Evolutionary conservation across 2,888 invertebrate species (phyloP).

Genomic region (Nineta flava): DNA sequence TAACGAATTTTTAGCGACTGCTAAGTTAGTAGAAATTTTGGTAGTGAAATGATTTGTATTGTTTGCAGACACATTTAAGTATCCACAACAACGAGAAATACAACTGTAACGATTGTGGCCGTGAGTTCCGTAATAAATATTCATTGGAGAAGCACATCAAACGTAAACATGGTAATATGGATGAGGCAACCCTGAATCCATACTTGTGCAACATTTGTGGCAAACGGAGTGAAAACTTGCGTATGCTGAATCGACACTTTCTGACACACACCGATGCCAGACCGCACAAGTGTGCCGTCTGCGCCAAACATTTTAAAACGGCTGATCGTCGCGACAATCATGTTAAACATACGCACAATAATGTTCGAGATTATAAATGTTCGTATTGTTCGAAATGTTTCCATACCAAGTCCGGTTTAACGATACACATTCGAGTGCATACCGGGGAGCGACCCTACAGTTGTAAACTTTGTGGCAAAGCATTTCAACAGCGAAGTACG

Average conservation of each 20-base stretch:
- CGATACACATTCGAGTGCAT: background rate
- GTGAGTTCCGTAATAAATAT: background rate
- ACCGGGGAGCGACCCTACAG: background rate
- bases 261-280: background rate
- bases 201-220: constrained; percentile 1
- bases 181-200: background rate
- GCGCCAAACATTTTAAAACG: background rate
- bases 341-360: background rate
- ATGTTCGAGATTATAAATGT: background rate
- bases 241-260: background rate
- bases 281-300: background rate
- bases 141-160: background rate
- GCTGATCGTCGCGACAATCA: background rate
- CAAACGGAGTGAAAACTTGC: background rate
- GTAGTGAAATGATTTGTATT: too few species aligned
- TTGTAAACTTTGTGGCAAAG: background rate
- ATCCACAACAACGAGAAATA: background rate
- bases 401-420: background rate
- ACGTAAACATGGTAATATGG: background rate
- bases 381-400: background rate
- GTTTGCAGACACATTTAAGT: background rate
- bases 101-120: background rate
- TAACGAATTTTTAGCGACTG: too few species aligned
- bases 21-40: too few species aligned
- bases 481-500: background rate